Percentiles rank a stretch among this genome's conserved stretches.
Conservation (phyloP, 2,797 vertebrate species). For the Numenius phaeopus region DNA sequence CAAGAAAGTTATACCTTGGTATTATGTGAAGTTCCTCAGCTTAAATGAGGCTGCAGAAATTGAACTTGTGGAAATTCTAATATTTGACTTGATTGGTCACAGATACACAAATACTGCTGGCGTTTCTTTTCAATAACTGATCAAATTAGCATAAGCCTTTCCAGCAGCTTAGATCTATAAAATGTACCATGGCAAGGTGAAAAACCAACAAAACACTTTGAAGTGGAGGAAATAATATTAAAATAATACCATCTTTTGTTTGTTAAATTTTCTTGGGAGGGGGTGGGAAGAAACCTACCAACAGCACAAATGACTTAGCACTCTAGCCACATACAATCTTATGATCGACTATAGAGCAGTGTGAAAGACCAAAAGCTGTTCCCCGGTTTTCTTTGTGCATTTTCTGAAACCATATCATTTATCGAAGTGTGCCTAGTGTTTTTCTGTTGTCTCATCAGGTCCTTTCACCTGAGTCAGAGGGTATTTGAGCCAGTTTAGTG, state of each 20-base stretch:
- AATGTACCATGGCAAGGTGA: neutral
- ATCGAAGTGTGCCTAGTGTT: neutral
- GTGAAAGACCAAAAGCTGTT: neutral
- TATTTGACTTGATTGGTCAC: slow-evolving; percentile 21
- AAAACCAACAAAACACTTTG: neutral
- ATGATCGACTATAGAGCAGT: neutral
- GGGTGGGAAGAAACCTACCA: neutral
- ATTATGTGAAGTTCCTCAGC: neutral
- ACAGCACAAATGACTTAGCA: neutral
- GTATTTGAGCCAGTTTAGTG: slow-evolving; percentile 32
- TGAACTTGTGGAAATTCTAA: slow-evolving; percentile 30
- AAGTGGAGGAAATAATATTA: neutral
- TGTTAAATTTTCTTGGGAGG: neutral
- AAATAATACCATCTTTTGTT: neutral
- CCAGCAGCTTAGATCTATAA: slow-evolving; percentile 2
- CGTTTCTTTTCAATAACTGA: neutral
- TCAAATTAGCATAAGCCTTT: slow-evolving; percentile 50
- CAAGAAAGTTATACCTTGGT: slow-evolving; percentile 60
- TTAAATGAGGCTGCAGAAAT: slow-evolving; percentile 36
- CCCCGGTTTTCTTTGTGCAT: neutral
- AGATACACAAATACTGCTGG: neutral
- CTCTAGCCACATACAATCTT: neutral
- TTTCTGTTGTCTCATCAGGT: slow-evolving; percentile 2
- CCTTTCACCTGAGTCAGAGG: slow-evolving; percentile 32
- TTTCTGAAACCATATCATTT: neutral